phyloP scores from a whole-genome alignment of 2,113 vertebrate species.

The Callithrix jacchus region DNA sequence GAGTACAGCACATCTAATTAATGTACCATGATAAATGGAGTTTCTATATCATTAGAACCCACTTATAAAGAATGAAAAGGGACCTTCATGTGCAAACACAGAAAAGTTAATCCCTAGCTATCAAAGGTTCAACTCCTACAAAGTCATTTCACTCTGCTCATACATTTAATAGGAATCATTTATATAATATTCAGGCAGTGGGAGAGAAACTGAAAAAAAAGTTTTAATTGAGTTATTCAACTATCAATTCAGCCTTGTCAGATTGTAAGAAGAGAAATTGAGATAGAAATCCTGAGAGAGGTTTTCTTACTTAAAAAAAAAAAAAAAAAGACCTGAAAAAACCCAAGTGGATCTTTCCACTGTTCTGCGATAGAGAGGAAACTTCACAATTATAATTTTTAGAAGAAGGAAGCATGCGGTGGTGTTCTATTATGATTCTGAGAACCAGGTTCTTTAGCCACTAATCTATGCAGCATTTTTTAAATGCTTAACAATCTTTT shows the following conservation, averaged over 20 bases:
- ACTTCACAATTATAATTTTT: conserved; percentile 55
- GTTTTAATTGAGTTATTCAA: conserved; percentile 78
- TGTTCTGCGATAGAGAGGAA: not conserved
- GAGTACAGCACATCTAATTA: conserved; percentile 70
- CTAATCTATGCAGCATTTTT: not conserved
- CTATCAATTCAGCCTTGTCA: conserved; percentile 65
- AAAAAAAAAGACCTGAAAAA: not conserved
- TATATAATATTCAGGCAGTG: conserved; percentile 63
- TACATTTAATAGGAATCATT: conserved; percentile 71
- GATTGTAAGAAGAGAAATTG: conserved; percentile 60
- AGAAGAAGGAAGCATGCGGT: conserved; percentile 5
- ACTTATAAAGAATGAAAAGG: conserved; percentile 73
- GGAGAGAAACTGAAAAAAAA: conserved; percentile 49
- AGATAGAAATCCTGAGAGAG: conserved; percentile 62
- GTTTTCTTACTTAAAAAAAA: conserved; percentile 21
- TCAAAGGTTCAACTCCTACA: conserved; percentile 71
- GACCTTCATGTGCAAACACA: conserved; percentile 65
- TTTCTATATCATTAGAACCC: conserved; percentile 75
- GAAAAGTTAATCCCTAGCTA: conserved; percentile 71
- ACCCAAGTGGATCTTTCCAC: not conserved
- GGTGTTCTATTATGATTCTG: not conserved
- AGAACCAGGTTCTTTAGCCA: not conserved
- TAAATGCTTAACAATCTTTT: conserved; percentile 15
- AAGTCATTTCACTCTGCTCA: conserved; percentile 71
- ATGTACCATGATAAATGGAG: conserved; percentile 75